Conservation (phyloP, 1,140 invertebrate species). For the Hesperophylax magnus region DNA sequence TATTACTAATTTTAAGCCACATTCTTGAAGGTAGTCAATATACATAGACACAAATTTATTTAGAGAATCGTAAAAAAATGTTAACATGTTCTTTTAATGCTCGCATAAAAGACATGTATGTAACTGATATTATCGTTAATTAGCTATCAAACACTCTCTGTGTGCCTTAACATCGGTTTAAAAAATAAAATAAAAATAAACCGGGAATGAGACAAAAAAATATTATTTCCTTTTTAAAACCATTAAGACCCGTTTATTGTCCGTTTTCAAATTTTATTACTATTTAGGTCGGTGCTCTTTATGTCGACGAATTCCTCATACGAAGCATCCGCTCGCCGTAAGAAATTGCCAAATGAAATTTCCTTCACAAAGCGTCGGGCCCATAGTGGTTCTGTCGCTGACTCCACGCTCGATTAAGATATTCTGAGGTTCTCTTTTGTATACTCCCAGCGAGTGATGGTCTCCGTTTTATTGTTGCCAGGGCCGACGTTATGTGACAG, state of each 20-base stretch:
- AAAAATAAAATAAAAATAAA: no score
- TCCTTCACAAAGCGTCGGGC: slow-evolving; percentile 50
- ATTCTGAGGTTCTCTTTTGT: slow-evolving; percentile 51
- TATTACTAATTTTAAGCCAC: background rate
- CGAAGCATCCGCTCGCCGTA: slow-evolving; percentile 42
- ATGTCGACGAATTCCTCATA: slow-evolving; percentile 36
- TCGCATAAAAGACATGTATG: slow-evolving; percentile 4
- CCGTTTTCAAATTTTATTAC: slow-evolving; percentile 22
- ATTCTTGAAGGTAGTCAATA: background rate
- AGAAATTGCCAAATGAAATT: slow-evolving; percentile 56
- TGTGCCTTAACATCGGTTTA: no score
- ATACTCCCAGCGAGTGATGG: slow-evolving; percentile 21
- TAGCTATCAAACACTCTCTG: background rate
- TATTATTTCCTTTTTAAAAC: slow-evolving; percentile 6
- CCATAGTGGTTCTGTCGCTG: slow-evolving; percentile 45
- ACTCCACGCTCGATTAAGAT: slow-evolving; percentile 56
- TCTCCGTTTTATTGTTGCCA: slow-evolving; percentile 20
- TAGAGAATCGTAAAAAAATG: background rate
- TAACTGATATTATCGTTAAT: slow-evolving; percentile 15
- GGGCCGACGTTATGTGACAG: slow-evolving; percentile 34
- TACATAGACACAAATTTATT: background rate
- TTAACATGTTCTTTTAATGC: background rate
- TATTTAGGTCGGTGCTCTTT: slow-evolving; percentile 21
- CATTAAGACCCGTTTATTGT: slow-evolving; percentile 10
- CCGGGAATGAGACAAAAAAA: background rate